Evolutionary conservation across 1,140 invertebrate species (phyloP).

Genomic region (Nixonia krombeini): DNA sequence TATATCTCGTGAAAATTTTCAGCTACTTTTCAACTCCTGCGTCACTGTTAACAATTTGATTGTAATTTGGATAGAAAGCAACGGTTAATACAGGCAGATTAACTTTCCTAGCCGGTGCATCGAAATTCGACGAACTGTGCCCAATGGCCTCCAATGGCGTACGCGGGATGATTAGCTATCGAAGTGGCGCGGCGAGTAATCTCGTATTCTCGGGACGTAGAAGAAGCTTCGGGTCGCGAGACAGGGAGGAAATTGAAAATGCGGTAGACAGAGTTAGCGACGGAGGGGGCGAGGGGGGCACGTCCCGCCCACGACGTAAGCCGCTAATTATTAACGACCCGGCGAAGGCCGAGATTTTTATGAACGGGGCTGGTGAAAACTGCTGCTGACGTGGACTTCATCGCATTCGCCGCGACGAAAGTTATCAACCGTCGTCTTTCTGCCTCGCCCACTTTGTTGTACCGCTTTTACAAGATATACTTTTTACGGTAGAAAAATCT

Average conservation of each 20-base stretch:
- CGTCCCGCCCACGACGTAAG: conserved; percentile 21
- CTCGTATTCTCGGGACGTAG: conserved; percentile 32
- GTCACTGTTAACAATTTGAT: too few relatives aligned
- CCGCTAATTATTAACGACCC: conserved; percentile 43
- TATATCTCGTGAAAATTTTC: too few relatives aligned
- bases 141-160: neutral
- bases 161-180: conserved; percentile 31
- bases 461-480: neutral
- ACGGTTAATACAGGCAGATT: too few relatives aligned
- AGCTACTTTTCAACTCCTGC: too few relatives aligned
- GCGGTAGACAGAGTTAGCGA: conserved; percentile 30
- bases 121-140: too few relatives aligned
- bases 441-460: neutral
- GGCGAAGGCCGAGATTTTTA: conserved; percentile 27
- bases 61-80: too few relatives aligned
- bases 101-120: too few relatives aligned
- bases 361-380: conserved; percentile 27
- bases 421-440: neutral
- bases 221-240: conserved; percentile 14
- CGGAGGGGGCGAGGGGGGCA: conserved; percentile 11
- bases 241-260: conserved; percentile 35
- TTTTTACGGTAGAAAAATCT: neutral
- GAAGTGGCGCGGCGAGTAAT: conserved; percentile 38
- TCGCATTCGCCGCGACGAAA: conserved; percentile 4
- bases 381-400: conserved; percentile 22